Percentiles rank a stretch among this genome's conserved stretches.
phyloP scores from a whole-genome alignment of 23 tunicate species.

The Ciona savignyi region DNA sequence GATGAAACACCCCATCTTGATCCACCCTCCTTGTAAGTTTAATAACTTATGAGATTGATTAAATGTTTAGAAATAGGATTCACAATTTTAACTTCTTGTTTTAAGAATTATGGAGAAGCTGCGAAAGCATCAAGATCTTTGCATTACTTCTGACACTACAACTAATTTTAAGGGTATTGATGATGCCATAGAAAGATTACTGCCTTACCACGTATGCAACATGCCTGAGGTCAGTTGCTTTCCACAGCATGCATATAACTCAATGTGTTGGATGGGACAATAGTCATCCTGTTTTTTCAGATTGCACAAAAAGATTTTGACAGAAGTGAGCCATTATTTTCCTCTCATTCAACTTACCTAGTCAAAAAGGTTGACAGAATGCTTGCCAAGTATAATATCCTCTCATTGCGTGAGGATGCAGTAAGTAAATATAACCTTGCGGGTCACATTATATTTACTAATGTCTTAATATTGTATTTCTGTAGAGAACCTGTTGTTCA shows the following conservation, averaged over 20 bases:
- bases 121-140: slow-evolving; percentile 43
- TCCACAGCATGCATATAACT: neutral
- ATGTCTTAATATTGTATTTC: neutral
- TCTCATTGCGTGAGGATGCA: slow-evolving; percentile 46
- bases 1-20: neutral
- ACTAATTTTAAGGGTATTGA: slow-evolving; percentile 31
- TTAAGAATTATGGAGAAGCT: slow-evolving; percentile 60
- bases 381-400: slow-evolving; percentile 57
- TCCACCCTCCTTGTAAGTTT: neutral
- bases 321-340: slow-evolving; percentile 64
- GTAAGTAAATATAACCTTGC: neutral
- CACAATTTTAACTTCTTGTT: no score
- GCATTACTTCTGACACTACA: slow-evolving; percentile 18
- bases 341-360: slow-evolving; percentile 25
- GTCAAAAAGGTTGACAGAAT: slow-evolving; percentile 12
- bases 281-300: slow-evolving; percentile 4
- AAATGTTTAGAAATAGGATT: no score
- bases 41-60: no score
- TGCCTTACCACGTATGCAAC: slow-evolving; percentile 73
- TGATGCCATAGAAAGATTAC: slow-evolving; percentile 52
- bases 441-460: neutral
- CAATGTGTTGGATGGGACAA: neutral
- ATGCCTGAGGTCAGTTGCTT: slow-evolving; percentile 48
- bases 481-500: slow-evolving; percentile 57
- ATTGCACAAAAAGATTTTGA: slow-evolving; percentile 28